Percentiles rank a stretch among this genome's conserved stretches.
phyloP scores from a whole-genome alignment of 2,113 vertebrate genomes.

The Melanostigma gelatinosum region DNA sequence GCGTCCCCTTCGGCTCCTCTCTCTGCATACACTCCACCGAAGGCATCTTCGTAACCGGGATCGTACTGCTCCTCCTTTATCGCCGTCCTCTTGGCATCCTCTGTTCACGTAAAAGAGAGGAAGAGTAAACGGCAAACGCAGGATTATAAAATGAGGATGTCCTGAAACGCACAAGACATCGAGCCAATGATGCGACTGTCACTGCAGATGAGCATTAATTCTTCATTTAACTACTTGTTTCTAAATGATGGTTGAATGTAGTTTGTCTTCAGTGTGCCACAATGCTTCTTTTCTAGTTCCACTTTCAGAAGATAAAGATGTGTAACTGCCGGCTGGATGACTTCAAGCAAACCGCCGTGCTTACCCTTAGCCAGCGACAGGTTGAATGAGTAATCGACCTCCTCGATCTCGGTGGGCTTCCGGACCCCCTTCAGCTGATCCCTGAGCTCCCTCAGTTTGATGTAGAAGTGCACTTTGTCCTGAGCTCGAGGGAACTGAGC shows the following conservation, averaged over 20 bases:
- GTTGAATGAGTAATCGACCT: conserved; percentile 91
- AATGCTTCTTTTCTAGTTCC: background rate
- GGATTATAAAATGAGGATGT: background rate
- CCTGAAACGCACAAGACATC: background rate
- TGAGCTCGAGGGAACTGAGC: conserved; percentile 98
- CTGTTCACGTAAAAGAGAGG: conserved; percentile 59
- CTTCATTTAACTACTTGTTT: background rate
- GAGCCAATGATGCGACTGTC: background rate
- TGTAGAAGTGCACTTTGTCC: conserved; percentile 99
- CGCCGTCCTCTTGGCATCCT: conserved; percentile 96
- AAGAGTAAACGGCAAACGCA: background rate
- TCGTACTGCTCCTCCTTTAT: conserved; percentile 98
- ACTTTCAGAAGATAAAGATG: background rate
- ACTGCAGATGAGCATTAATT: background rate
- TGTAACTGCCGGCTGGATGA: background rate
- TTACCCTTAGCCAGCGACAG: conserved; percentile 93
- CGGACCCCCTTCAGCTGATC: conserved; percentile 90
- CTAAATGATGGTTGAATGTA: background rate
- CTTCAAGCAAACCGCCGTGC: background rate
- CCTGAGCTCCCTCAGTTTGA: conserved; percentile 94
- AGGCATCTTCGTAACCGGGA: conserved; percentile 95
- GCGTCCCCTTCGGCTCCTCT: conserved; percentile 54
- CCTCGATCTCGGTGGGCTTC: conserved; percentile 86
- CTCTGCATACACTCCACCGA: conserved; percentile 87
- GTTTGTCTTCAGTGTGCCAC: background rate